Evolutionary conservation across 2,113 vertebrate species (phyloP).

Genomic region (Sisor rabdophorus): DNA sequence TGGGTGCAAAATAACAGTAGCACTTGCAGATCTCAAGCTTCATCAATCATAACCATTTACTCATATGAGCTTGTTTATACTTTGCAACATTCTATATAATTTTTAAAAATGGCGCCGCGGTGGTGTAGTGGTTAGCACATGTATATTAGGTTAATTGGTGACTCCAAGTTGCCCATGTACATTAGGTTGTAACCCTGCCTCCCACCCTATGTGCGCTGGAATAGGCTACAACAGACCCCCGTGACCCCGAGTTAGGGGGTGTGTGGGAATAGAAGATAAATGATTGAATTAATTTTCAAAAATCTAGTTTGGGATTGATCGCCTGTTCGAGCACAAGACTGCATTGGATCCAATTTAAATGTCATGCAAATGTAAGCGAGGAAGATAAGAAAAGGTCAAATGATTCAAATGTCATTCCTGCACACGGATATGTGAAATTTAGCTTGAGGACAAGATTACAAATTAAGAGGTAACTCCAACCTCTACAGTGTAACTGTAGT

Average conservation of each 20-base stretch:
- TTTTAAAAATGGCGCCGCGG: too few species aligned
- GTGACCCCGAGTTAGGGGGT: too few species aligned
- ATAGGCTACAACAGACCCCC: too few species aligned
- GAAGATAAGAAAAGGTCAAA: conserved; percentile 52
- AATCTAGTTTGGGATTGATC: neutral
- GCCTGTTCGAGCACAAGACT: conserved; percentile 6
- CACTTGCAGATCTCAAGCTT: conserved; percentile 35
- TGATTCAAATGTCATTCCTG: conserved; percentile 46
- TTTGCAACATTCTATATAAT: too few species aligned
- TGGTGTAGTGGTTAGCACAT: too few species aligned
- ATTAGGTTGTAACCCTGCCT: too few species aligned
- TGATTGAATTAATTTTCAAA: neutral
- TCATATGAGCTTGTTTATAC: neutral
- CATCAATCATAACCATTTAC: conserved; percentile 12
- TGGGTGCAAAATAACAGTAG: conserved; percentile 22
- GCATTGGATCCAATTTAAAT: conserved; percentile 41
- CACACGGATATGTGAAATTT: neutral
- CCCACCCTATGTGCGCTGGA: too few species aligned
- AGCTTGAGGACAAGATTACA: neutral
- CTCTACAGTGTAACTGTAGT: neutral
- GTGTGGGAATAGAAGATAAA: too few species aligned
- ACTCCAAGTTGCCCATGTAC: too few species aligned
- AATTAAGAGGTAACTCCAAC: neutral
- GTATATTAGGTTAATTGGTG: too few species aligned
- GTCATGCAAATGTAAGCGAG: conserved; percentile 49